Percentiles rank a stretch among this genome's conserved stretches.
Evolutionary conservation across 1,140 invertebrate species (phyloP).

Genomic region (Tetranychus urticae): DNA sequence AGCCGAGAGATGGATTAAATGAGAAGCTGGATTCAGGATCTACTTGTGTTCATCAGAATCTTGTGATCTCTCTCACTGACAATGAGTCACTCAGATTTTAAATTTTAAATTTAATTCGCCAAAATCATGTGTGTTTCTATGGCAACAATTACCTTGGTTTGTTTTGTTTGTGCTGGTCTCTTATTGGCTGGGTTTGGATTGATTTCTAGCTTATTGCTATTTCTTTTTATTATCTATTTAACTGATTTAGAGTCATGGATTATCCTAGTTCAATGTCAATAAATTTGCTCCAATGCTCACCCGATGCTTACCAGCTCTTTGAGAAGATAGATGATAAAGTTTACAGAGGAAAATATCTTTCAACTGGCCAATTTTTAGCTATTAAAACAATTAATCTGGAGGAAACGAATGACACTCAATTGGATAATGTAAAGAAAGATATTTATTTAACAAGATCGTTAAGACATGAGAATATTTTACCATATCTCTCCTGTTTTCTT

Average conservation of each 20-base stretch:
- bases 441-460: conserved; percentile 30
- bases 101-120: too few species aligned
- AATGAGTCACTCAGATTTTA: too few species aligned
- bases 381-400: background rate
- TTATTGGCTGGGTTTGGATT: too few species aligned
- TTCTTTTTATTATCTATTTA: too few species aligned
- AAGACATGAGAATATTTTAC: conserved; percentile 49
- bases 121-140: too few species aligned
- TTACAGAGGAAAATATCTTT: background rate
- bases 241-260: background rate
- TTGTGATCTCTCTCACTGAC: too few species aligned
- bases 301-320: background rate
- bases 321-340: background rate
- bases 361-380: background rate
- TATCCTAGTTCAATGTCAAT: background rate
- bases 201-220: too few species aligned
- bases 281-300: background rate
- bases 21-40: too few species aligned
- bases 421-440: background rate
- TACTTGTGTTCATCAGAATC: too few species aligned
- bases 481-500: conserved; percentile 45
- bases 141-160: too few species aligned
- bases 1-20: too few species aligned
- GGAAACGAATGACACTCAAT: background rate
- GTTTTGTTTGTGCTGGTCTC: too few species aligned